phyloP scores from a whole-genome alignment of 2,113 vertebrate species.

The Ammodytes dubius region DNA sequence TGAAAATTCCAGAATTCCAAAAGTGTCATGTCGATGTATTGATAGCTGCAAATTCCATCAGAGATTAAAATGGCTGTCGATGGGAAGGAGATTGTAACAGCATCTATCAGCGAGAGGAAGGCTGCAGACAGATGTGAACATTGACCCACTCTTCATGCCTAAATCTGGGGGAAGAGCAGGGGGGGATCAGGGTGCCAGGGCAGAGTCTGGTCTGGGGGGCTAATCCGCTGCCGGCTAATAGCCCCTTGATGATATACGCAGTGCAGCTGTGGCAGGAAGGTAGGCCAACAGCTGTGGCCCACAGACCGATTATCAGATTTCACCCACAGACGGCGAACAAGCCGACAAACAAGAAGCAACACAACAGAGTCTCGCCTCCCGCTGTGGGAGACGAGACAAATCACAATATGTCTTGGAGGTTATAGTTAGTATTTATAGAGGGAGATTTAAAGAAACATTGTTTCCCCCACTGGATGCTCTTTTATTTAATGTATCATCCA shows the following conservation, averaged over 20 bases:
- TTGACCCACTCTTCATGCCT: slow-evolving; percentile 70
- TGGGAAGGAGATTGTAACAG: slow-evolving; percentile 24
- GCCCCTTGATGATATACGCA: slow-evolving; percentile 79
- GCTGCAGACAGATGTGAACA: slow-evolving; percentile 71
- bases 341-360: slow-evolving; percentile 71
- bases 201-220: slow-evolving; percentile 61
- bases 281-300: slow-evolving; percentile 80
- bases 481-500: slow-evolving; percentile 18
- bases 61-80: slow-evolving; percentile 57
- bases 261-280: slow-evolving; percentile 80
- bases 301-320: slow-evolving; percentile 78
- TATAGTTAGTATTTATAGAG: slow-evolving; percentile 35
- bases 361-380: slow-evolving; percentile 57
- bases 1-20: not conserved
- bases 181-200: slow-evolving; percentile 67
- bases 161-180: slow-evolving; percentile 60
- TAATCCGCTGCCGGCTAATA: slow-evolving; percentile 78
- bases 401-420: slow-evolving; percentile 44
- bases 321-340: slow-evolving; percentile 67
- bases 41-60: slow-evolving; percentile 14
- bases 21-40: not conserved
- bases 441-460: slow-evolving; percentile 28
- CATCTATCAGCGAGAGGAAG: slow-evolving; percentile 40
- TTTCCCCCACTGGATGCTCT: slow-evolving; percentile 22
- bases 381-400: slow-evolving; percentile 52